Base-by-base conservation (phyloP, 1,140 invertebrate genomes). In the Drosophila persimilis region DNA sequence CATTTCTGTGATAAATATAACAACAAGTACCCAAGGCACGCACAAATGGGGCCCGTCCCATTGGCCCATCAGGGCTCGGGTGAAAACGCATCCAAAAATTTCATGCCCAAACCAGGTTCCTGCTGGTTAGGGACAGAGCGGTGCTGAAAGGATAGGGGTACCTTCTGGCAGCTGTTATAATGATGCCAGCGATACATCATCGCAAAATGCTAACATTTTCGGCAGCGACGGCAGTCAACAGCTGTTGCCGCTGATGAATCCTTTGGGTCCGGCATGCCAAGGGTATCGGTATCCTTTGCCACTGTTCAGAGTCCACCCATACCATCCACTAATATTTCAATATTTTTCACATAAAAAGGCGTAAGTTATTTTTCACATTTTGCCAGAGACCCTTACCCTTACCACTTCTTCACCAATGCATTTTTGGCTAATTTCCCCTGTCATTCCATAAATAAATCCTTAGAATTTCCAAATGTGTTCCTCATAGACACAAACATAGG, bases 241-340 rank as follows among this genome's bases (percentile, higher is more conserved):
- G 83, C 83, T 88, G 83, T 88, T 86, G 72, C 83, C 83, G 66
- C 83, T 88, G 83, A 88, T 88, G 83, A 88, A 88, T 88, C 83
- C 83, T 88, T 88, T 88, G 83, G 78, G 83, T 88, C 84, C 83
- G 67, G 75, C 66, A 11, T 62, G 45, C 31, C 62, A 74, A 59
- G 61, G 61, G 54, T 54, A 74, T 74, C 62, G 17, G 54, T 54
- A 74, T 74, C 62, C 71, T 88, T 73, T 52, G 60, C 31, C 54
- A 39, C 46, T 46, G 44, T 31, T 24, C 22, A 51, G 39, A 11
- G 58, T 44, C 44, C 48, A n/a, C 17, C 26, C 39, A 7, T 24
- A 3, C 9, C 29, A 43, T 20, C 52, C 57, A 24, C 75, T 83
- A 73, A 88, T 88, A 88, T 88, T 88, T 88, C 83, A 88, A 88